Evolutionary conservation across 2,888 invertebrate genomes (phyloP), one percentile per base, ranked within the genome.

Genomic region (Zygaena filipendulae): DNA sequence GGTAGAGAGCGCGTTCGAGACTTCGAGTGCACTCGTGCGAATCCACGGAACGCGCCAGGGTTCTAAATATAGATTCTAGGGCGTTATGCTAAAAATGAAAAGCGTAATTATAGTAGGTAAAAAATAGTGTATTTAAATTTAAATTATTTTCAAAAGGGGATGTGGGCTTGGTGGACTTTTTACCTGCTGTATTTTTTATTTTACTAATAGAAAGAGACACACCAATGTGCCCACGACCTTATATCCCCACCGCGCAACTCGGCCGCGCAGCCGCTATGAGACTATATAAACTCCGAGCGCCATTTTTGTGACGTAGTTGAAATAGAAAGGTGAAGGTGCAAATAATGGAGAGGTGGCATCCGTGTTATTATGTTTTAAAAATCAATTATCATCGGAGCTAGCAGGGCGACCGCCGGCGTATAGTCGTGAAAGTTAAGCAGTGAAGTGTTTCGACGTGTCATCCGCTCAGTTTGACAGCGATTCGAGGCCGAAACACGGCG

Each of bases 341-440:
- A 70, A 74, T 69, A 62, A 77, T 77, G 77, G 77, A 71, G 64
- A 74, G 62, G 74, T 72, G 72, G 62, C 72, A 68, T 74, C 64
- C 56, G 58, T 61, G n/a, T n/a, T n/a, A 58, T 63, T 64, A 56
- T 62, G 61, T 72, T 60, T 54, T 59, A 53, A 59, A 59, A 68
- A 74, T 70, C 64, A 60, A 75, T 67, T 57, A 63, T 66, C 66
- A 66, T 59, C 68, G 66, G 62, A 77, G 75, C 67, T 77, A 79
- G 77, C 77, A 75, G 77, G 49, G 70, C 59, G 70, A 64, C 67
- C 62, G 69, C 62, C 70, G 67, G 62, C 64, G 58, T 52, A 54
- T 42, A 57, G 61, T 66, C 67, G 74, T 68, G 72, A 72, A 75
- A 74, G 72, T 72, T 52, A 59, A 61, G 56, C 50, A 60, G 61